These are phyloP conservation scores for Oligia fasciuncula DNA, from an alignment of 2,888 invertebrate species.

Conservation along the genomic window DNA sequence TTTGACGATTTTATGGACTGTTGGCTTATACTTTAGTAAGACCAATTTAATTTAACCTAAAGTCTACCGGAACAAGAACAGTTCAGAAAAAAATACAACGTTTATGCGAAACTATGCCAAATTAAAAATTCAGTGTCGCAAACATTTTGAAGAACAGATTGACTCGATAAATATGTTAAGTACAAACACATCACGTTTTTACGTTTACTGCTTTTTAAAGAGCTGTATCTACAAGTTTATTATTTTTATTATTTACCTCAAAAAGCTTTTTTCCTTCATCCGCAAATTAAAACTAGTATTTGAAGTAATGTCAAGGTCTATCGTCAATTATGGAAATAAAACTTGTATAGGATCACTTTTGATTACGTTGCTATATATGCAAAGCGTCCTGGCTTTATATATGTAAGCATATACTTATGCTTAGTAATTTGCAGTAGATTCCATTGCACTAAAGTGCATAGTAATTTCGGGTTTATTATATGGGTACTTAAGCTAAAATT, in stretches of 20 bases:
- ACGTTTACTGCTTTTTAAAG: slow-evolving; percentile 52
- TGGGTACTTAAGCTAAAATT: background rate
- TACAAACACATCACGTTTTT: slow-evolving; percentile 54
- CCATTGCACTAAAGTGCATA: background rate
- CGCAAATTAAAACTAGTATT: slow-evolving; percentile 41
- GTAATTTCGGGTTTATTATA: background rate
- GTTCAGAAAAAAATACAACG: background rate
- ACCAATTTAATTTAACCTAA: background rate
- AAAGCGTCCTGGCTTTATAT: background rate
- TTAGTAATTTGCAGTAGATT: background rate
- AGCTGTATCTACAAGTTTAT: slow-evolving; percentile 52
- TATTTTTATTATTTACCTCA: slow-evolving; percentile 40
- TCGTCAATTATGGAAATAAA: slow-evolving; percentile 24
- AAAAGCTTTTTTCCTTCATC: slow-evolving; percentile 35
- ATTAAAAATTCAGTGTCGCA: slow-evolving; percentile 19
- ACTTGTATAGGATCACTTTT: slow-evolving; percentile 13
- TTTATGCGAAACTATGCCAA: background rate
- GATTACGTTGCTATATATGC: background rate
- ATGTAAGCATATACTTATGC: background rate
- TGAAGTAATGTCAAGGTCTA: slow-evolving; percentile 55
- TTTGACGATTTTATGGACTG: background rate
- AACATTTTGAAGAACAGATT: slow-evolving; percentile 39
- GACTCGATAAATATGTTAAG: slow-evolving; percentile 45
- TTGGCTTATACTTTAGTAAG: background rate
- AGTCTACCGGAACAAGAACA: background rate